Evolutionary conservation across 2,113 vertebrate genomes (phyloP).

Genomic region (Dinomys branickii): DNA sequence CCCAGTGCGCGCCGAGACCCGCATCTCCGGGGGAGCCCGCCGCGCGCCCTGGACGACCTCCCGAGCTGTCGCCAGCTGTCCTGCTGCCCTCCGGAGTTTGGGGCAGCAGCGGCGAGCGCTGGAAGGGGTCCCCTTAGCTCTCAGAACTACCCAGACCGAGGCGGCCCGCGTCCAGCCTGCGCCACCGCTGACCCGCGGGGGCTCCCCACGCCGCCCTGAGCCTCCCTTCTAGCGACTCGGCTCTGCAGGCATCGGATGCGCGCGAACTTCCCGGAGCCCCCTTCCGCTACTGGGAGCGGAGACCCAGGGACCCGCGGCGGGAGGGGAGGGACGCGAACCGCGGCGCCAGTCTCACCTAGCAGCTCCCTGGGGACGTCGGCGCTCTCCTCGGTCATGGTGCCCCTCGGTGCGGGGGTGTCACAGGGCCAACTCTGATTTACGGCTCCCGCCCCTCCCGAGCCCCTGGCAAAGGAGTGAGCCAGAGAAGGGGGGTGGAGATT

Average conservation of each 20-base stretch:
- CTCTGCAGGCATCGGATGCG: not conserved
- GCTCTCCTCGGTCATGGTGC: conserved; percentile 93
- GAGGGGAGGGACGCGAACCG: not conserved
- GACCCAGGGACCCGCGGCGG: not conserved
- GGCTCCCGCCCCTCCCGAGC: not conserved
- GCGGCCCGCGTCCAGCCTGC: not conserved
- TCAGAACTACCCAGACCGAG: not conserved
- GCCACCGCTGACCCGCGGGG: not conserved
- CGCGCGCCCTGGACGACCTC: not conserved
- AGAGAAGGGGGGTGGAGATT: not conserved
- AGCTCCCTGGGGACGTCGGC: conserved; percentile 93
- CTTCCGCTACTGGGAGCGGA: not conserved
- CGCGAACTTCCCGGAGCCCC: conserved; percentile 64
- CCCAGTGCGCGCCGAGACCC: not conserved
- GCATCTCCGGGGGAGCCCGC: not conserved
- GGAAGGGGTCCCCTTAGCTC: not conserved
- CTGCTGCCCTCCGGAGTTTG: conserved; percentile 1
- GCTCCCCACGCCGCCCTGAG: not conserved
- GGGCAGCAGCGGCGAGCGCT: not conserved
- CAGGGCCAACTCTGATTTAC: conserved; percentile 47
- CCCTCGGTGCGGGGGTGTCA: conserved; percentile 61
- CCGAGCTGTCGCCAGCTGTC: not conserved
- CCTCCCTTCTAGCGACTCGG: not conserved
- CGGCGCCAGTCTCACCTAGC: conserved; percentile 89
- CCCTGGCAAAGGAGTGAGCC: not conserved